phyloP scores from a whole-genome alignment of 2,888 invertebrate genomes.

The Idaea dimidiata region DNA sequence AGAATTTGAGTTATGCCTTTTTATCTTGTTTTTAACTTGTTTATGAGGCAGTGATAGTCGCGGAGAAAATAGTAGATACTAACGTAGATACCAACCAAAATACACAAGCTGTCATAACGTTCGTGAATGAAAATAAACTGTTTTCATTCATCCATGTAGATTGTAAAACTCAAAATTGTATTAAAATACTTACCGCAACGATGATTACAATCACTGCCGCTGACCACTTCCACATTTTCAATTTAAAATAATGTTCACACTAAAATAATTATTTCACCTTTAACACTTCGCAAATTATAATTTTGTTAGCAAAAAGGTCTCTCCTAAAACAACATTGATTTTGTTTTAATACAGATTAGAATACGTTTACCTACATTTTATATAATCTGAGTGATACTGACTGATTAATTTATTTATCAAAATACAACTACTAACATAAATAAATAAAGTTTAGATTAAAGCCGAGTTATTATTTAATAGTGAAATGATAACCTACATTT shows the following conservation, averaged over 20 bases:
- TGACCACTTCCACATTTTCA: conserved; percentile 1
- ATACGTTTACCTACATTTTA: background rate
- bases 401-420: background rate
- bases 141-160: background rate
- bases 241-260: background rate
- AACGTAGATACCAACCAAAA: background rate
- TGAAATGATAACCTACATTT: background rate
- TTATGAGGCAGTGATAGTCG: conserved; percentile 23
- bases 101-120: background rate
- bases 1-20: conserved; percentile 39
- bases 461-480: conserved; percentile 4
- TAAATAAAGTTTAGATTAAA: conserved; percentile 13
- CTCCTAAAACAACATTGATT: background rate
- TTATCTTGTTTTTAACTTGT: conserved; percentile 34
- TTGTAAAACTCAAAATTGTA: background rate
- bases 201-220: background rate
- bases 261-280: background rate
- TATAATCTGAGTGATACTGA: background rate
- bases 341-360: background rate
- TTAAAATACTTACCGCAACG: background rate
- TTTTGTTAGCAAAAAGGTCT: background rate
- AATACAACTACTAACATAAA: background rate
- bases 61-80: conserved; percentile 16
- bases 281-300: background rate
- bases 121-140: background rate